A percentile compares a stretch with the other conserved stretches of the same genome.
These are phyloP conservation scores for Eufriesea mexicana DNA, from an alignment of 1,140 invertebrate species.

Conservation along the genomic window DNA sequence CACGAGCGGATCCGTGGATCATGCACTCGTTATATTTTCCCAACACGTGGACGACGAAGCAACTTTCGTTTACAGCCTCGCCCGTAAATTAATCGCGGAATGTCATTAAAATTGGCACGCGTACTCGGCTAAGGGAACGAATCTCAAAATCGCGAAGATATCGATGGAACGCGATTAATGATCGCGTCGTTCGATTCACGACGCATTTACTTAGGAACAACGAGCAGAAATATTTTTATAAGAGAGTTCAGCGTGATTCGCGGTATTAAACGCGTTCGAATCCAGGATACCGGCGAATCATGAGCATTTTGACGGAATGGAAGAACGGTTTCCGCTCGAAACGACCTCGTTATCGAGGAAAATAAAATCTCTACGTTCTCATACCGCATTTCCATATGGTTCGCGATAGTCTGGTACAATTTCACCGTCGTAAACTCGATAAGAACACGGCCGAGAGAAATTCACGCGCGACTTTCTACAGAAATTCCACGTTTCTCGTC, in stretches of 20 bases:
- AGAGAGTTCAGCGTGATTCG: neutral
- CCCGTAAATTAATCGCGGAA: conserved; percentile 11
- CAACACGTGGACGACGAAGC: neutral
- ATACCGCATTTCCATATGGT: neutral
- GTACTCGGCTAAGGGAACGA: too few relatives aligned
- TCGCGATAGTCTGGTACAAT: neutral
- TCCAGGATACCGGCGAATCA: neutral
- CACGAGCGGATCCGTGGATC: neutral
- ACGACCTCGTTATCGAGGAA: conserved; percentile 13
- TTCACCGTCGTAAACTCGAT: neutral
- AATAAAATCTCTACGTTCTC: conserved; percentile 11
- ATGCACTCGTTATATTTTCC: conserved; percentile 32
- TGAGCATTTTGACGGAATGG: conserved; percentile 1
- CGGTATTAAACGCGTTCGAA: neutral
- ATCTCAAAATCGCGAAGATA: neutral
- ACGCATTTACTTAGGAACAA: neutral
- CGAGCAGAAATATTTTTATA: neutral
- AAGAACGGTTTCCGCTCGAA: too few relatives aligned
- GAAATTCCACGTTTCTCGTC: neutral
- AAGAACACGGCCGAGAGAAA: too few relatives aligned
- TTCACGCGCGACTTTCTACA: neutral
- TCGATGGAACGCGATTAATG: neutral
- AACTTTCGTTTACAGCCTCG: conserved; percentile 10
- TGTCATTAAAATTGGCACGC: conserved; percentile 17
- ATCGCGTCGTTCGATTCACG: neutral